Evolutionary conservation across 2,113 vertebrate genomes (phyloP), one percentile per base, ranked within the genome.

Genomic region (human (Homo sapiens)): DNA sequence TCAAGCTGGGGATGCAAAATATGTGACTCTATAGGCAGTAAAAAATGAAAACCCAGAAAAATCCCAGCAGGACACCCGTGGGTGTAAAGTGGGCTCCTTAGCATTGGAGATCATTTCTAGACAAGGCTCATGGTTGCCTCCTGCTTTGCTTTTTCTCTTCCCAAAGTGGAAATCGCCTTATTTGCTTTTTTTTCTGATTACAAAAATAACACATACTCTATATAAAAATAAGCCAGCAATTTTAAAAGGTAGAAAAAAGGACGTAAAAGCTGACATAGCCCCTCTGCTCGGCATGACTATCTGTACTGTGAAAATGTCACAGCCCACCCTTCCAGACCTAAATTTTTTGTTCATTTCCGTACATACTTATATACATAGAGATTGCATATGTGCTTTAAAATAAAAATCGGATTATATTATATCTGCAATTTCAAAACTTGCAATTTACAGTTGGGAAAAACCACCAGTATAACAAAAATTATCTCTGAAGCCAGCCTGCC

Each of bases 141-240:
- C 57, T 64, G 25, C 59, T 83, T 78, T 83, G 68, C 35, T 57
- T 83, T n/a, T 50, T 50, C 40, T 88, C 68, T 87, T 75, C 61
- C 70, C 32, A 52, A 84, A 92, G 78, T 68, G 40, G 78, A 66
- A 92, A 87, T 81, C 8, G 35, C 66, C 50, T 87, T 88, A 75
- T 96, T 96, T 82, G 72, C 59, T 80, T 57, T 45, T 93, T 89
- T 48, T 88, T 78, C 59, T 88, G 50, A 75, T 78, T 92, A 70
- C 30, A 89, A 96, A 82, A 94, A 92, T 89, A 94, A 83, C 78
- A 61, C 35, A 43, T 59, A 59, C 48, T 81, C 43, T 50, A 9
- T 68, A 68, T 87, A 88, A 75, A 95, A 79, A 84, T 89, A 94
- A 94, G 57, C 59, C 70, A 32, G 89, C 78, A 50, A 61, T 92